Percentiles rank a stretch among this genome's conserved stretches.
phyloP scores from a whole-genome alignment of 2,113 vertebrate genomes.

The Nothocercus nigrocapillus region DNA sequence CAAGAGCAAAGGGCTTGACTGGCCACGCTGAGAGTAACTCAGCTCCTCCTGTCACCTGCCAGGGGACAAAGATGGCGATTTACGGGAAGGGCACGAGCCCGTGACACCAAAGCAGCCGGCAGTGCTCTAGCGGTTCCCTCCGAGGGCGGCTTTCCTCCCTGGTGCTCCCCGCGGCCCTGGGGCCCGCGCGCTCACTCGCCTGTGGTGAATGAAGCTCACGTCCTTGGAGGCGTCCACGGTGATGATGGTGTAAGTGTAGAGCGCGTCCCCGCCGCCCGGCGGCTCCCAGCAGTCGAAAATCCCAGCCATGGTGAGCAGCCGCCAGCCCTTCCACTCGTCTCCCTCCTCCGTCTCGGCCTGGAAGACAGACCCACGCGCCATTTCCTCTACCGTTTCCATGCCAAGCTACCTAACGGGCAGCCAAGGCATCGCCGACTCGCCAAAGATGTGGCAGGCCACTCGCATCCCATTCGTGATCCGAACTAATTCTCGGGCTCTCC shows the following conservation, averaged over 20 bases:
- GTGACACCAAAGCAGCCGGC: background rate
- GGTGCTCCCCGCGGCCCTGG: accelerated
- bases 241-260: conserved; percentile 93
- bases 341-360: conserved; percentile 52
- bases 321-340: conserved; percentile 84
- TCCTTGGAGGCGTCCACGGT: conserved; percentile 88
- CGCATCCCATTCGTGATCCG: background rate
- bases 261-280: conserved; percentile 81
- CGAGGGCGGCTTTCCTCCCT: accelerated
- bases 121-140: background rate
- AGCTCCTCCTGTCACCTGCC: background rate
- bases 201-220: conserved; percentile 87
- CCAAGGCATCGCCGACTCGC: background rate
- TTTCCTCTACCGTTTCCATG: accelerated
- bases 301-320: conserved; percentile 93
- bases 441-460: background rate
- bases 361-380: background rate
- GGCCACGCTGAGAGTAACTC: background rate
- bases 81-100: background rate
- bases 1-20: background rate
- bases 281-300: conserved; percentile 95
- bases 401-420: accelerated
- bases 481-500: background rate
- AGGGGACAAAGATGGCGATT: background rate
- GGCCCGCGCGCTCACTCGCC: conserved; percentile 71